These are phyloP conservation scores for Xylota segnis DNA, from an alignment of 2,888 invertebrate genomes.

Conservation along the genomic window DNA sequence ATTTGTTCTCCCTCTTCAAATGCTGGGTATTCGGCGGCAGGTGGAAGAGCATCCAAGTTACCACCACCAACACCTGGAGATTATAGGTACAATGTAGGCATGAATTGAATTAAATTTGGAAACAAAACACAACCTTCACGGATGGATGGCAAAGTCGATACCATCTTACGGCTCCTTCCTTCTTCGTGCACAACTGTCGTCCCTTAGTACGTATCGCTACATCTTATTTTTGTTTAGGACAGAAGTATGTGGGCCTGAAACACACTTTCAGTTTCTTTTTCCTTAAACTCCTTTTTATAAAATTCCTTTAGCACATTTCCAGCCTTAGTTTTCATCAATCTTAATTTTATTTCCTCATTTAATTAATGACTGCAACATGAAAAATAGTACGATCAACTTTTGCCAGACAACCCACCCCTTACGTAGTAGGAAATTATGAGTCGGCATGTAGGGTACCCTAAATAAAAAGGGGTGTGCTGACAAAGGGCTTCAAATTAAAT, in stretches of 20 bases:
- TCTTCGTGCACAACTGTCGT: not conserved
- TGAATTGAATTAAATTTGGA: not conserved
- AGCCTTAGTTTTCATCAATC: not conserved
- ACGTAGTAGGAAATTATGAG: not conserved
- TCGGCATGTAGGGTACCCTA: not conserved
- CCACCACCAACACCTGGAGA: constrained; percentile 8
- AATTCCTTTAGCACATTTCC: too few relatives aligned
- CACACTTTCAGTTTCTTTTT: not conserved
- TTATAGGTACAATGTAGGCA: not conserved
- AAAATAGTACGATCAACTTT: not conserved
- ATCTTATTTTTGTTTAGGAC: not conserved
- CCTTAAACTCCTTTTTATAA: too few relatives aligned
- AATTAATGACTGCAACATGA: not conserved
- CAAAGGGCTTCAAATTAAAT: not conserved
- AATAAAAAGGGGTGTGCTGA: constrained; percentile 4
- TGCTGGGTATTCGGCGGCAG: constrained; percentile 52
- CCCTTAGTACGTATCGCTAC: not conserved
- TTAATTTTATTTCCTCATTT: not conserved
- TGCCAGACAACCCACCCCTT: not conserved
- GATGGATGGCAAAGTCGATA: constrained; percentile 18
- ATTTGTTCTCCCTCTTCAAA: constrained; percentile 19
- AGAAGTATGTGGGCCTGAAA: not conserved
- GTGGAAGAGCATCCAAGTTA: constrained; percentile 16
- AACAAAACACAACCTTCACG: constrained; percentile 7
- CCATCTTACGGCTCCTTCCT: not conserved